These are phyloP conservation scores for Cardinalis cardinalis DNA, from an alignment of 2,113 vertebrate genomes.

Conservation along the genomic window DNA sequence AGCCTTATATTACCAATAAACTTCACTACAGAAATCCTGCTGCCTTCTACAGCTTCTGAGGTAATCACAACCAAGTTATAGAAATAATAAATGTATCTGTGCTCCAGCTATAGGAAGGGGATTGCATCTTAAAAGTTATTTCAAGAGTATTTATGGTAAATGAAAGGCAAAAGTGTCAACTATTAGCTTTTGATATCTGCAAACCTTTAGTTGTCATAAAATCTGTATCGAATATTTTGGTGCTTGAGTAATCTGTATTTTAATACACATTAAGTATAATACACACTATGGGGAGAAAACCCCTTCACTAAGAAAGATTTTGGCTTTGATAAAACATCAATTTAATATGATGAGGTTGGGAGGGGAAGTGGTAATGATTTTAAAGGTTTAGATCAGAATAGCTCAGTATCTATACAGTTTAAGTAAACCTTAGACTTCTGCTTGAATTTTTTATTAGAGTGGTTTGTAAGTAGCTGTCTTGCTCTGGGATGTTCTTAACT, in stretches of 20 bases:
- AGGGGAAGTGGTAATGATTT: neutral
- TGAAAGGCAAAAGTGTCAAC: neutral
- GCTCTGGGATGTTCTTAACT: neutral
- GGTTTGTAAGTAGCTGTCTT: neutral
- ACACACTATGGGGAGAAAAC: rapidly evolving
- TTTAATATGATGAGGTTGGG: neutral
- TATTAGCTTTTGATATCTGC: neutral
- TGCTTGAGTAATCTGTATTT: neutral
- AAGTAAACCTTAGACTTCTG: neutral
- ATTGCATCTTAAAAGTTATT: neutral
- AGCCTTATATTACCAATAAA: neutral
- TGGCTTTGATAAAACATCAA: neutral
- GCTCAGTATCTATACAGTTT: neutral
- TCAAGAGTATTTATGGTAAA: neutral
- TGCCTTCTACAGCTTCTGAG: neutral
- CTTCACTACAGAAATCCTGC: neutral
- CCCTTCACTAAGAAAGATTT: neutral
- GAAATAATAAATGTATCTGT: neutral
- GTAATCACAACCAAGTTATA: neutral
- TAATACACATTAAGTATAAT: neutral
- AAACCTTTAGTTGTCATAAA: neutral
- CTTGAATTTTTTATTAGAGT: neutral
- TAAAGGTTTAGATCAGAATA: neutral
- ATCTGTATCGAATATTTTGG: neutral
- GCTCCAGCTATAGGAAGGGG: neutral